Conservation (phyloP, 2,113 vertebrate species). For the Lamprotornis superbus region DNA sequence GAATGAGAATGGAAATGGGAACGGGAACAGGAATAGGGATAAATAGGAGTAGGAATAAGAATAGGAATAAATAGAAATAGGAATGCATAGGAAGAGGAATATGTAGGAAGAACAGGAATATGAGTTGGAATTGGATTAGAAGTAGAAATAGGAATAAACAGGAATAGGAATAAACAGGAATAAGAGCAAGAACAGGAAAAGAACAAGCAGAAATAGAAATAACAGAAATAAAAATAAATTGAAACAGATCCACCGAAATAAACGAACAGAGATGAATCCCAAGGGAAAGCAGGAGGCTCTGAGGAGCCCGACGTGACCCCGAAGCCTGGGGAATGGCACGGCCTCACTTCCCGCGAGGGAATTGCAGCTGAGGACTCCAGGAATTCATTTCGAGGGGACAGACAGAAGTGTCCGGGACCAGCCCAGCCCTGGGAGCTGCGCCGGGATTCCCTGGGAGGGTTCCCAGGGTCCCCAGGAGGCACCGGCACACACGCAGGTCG, state of each 20-base stretch:
- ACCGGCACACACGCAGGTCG: background rate
- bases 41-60: background rate
- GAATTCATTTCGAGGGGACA: background rate
- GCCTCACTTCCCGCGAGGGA: background rate
- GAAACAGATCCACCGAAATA: background rate
- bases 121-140: too few species aligned
- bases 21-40: too few species aligned
- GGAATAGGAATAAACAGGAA: background rate
- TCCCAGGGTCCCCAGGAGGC: background rate
- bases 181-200: background rate
- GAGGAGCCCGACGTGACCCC: background rate
- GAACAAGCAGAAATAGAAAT: background rate
- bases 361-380: background rate
- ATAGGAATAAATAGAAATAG: too few species aligned
- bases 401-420: background rate
- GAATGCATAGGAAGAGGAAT: background rate
- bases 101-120: too few species aligned
- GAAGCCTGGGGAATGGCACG: rapidly evolving
- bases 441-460: background rate
- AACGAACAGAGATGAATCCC: rapidly evolving
- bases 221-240: background rate
- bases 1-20: too few species aligned
- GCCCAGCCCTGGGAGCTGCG: background rate
- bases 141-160: background rate
- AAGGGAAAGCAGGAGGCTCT: background rate